Percentiles rank a stretch among this genome's conserved stretches.
Conservation (phyloP, 2,797 vertebrate species). For the Selene dorsalis region DNA sequence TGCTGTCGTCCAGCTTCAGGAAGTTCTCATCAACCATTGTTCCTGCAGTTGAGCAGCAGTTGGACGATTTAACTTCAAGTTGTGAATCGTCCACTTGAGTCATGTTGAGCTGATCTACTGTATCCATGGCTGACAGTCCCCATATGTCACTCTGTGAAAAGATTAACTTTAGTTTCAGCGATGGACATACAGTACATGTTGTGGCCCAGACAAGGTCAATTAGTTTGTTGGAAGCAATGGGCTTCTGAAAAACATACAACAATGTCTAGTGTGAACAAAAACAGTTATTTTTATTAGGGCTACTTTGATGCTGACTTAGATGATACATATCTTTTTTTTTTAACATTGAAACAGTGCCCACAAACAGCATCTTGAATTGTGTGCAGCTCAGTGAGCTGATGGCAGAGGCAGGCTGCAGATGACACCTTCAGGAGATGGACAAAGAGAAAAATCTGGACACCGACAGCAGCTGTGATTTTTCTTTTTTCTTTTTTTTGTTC, state of each 20-base stretch:
- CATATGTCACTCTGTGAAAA: slow-evolving; percentile 60
- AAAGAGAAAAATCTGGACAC: not conserved
- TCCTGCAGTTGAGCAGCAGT: slow-evolving; percentile 62
- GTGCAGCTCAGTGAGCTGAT: not conserved
- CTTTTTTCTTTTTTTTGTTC: not conserved
- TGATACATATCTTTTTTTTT: not conserved
- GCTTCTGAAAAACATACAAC: not conserved
- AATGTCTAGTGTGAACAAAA: not conserved
- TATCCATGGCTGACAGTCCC: slow-evolving; percentile 66
- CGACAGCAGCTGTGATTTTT: not conserved
- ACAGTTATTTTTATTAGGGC: not conserved
- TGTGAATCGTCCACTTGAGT: slow-evolving; percentile 53
- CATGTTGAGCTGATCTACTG: slow-evolving; percentile 55
- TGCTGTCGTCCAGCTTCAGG: slow-evolving; percentile 87
- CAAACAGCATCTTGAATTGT: not conserved
- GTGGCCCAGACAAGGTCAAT: not conserved
- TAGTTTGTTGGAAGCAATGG: not conserved
- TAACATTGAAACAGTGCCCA: not conserved
- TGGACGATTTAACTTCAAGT: slow-evolving; percentile 43
- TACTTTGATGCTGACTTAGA: not conserved
- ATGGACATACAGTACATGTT: not conserved
- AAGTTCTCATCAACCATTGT: slow-evolving; percentile 36
- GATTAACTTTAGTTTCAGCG: slow-evolving; percentile 18
- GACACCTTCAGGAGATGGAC: not conserved
- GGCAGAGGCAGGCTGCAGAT: not conserved